Evolutionary conservation across 2,113 vertebrate species (phyloP).

Genomic region (Pandion haliaetus): DNA sequence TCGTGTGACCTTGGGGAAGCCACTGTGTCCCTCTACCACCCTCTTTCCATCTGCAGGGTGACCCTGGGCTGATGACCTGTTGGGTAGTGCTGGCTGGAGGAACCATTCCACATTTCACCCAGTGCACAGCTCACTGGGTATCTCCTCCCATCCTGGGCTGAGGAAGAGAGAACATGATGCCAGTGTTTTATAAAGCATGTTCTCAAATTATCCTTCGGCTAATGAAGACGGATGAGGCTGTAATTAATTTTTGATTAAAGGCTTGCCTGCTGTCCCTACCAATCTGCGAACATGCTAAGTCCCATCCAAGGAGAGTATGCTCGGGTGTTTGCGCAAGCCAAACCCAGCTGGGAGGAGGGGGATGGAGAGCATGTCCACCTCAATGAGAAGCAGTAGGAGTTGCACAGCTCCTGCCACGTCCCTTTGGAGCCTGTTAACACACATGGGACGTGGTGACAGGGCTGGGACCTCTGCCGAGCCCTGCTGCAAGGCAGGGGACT

Average conservation of each 20-base stretch:
- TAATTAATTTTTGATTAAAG: conserved; percentile 48
- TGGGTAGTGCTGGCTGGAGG: not conserved
- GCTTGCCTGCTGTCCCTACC: not conserved
- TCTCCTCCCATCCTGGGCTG: not conserved
- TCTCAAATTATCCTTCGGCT: conserved; percentile 16
- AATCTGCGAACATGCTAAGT: not conserved
- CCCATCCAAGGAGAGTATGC: not conserved
- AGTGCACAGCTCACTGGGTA: not conserved
- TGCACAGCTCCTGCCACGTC: not conserved
- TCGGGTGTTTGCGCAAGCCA: not conserved
- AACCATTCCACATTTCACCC: not conserved
- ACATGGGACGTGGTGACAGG: rapidly evolving
- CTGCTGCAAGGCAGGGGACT: not conserved
- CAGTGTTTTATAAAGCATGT: not conserved
- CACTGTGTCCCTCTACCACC: not conserved
- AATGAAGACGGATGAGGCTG: conserved; percentile 21
- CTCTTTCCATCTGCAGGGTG: not conserved
- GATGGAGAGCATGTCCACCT: not conserved
- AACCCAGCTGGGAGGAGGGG: not conserved
- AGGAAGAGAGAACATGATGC: not conserved
- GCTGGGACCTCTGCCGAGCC: not conserved
- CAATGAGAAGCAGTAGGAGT: not conserved
- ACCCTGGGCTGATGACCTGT: not conserved
- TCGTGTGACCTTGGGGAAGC: not conserved
- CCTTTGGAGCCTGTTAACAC: not conserved